A percentile compares a stretch with the other conserved stretches of the same genome.
Evolutionary conservation across 2,113 vertebrate species (phyloP).

Genomic region (Xiphophorus maculatus): DNA sequence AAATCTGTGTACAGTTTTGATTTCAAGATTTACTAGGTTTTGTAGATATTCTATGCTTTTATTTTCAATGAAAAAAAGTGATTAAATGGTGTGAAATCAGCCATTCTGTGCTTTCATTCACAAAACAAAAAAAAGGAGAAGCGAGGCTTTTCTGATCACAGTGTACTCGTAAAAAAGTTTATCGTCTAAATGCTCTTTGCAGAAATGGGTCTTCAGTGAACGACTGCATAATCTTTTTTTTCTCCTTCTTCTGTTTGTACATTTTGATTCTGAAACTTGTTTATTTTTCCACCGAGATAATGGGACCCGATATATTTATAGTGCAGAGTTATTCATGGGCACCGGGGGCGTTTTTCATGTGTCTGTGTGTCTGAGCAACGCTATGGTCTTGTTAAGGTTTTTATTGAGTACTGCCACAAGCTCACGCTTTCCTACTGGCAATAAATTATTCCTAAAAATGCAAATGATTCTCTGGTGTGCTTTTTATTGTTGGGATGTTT

Average conservation of each 20-base stretch:
- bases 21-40: constrained; percentile 93
- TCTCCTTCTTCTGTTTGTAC: constrained; percentile 78
- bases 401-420: constrained; percentile 99
- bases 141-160: constrained; percentile 70
- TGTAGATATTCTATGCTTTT: constrained; percentile 92
- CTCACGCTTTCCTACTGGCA: constrained; percentile 99
- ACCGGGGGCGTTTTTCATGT: constrained; percentile 85
- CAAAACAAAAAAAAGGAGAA: constrained; percentile 63
- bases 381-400: constrained; percentile 98
- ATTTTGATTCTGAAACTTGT: constrained; percentile 85
- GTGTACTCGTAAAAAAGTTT: constrained; percentile 77
- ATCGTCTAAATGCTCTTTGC: constrained; percentile 76
- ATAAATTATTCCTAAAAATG: constrained; percentile 99
- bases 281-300: constrained; percentile 92
- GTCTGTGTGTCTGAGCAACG: constrained; percentile 94
- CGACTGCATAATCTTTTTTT: constrained; percentile 86
- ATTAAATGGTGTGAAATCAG: constrained; percentile 83
- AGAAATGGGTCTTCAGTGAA: constrained; percentile 86
- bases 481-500: constrained; percentile 22
- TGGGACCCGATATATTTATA: constrained; percentile 93
- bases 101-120: constrained; percentile 81
- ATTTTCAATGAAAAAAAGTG: constrained; percentile 61
- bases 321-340: constrained; percentile 91
- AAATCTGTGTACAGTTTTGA: constrained; percentile 99
- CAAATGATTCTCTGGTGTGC: constrained; percentile 3